Evolutionary conservation across 2,888 invertebrate genomes (phyloP), one percentile per base, ranked within the genome.

Genomic region (Omphaloscelis lunosa): DNA sequence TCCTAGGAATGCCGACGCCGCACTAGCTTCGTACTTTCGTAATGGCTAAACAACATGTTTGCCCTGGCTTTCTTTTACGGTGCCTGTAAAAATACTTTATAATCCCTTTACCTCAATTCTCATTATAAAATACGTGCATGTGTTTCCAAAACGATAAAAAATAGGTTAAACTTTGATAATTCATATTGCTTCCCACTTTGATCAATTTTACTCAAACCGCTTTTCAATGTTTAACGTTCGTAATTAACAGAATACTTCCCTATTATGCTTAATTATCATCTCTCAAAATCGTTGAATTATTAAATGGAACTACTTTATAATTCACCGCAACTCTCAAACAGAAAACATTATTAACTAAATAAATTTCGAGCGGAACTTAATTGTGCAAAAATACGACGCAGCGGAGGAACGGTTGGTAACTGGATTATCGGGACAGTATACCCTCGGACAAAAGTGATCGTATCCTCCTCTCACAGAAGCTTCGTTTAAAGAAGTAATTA

Each of bases 401-500:
- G 86, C 87, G 90, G 85, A 91, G 90, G 89, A 90, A 63, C 75
- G 76, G 78, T 89, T 90, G 83, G 89, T 94, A 95, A 94, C 93
- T 94, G 91, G 94, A 95, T 95, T 95, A 94, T 94, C 93, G 91
- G 89, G 87, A 90, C 92, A 90, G 91, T 91, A 91, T 91, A 91
- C 90, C 89, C 92, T 92, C 91, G 92, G 93, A 94, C 92, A 93
- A 94, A 94, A 94, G 93, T 92, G 93, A 93, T 93, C 93, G 92
- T 90, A 91, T 90, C 90, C 91, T 89, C 92, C 93, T 92, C 90
- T 90, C 89, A 90, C 89, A 91, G 92, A 91, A 93, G 95, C 92
- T 95, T 95, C 95, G 94, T 95, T 95, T 95, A 95, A 96, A 95
- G 95, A 95, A 95, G 96, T 96, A 96, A 96, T 96, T 96, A 96